Evolutionary conservation across 2,113 vertebrate species (phyloP).

Genomic region (Dinomys branickii): DNA sequence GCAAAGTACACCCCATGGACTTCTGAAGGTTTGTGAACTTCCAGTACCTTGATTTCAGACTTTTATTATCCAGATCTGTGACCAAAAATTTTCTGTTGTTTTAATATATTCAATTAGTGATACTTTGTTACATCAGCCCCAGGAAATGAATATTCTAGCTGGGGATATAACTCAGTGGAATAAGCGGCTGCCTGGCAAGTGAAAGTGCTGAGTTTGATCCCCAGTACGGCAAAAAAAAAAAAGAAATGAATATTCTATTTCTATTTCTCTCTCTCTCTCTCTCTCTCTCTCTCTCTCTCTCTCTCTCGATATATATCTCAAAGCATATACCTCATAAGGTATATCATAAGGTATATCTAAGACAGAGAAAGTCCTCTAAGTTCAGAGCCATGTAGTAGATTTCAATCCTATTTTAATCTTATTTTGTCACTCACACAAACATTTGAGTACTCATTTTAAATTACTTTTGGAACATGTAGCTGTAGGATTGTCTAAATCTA

Average conservation of each 20-base stretch:
- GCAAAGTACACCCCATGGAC: neutral
- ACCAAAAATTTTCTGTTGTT: neutral
- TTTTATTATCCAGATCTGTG: neutral
- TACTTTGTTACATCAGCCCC: neutral
- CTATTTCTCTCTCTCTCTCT: too few species aligned
- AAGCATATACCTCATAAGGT: neutral
- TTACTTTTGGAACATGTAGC: neutral
- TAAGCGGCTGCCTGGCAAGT: too few species aligned
- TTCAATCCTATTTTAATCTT: neutral
- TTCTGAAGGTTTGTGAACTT: neutral
- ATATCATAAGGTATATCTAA: neutral
- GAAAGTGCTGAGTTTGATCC: too few species aligned
- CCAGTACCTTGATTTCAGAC: neutral
- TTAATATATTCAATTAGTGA: neutral
- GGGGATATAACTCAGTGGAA: too few species aligned
- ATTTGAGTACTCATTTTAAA: neutral
- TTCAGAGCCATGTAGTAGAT: neutral
- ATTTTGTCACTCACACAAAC: neutral
- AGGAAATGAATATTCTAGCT: neutral
- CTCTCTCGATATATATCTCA: neutral
- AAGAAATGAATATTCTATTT: too few species aligned
- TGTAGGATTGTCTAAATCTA: neutral
- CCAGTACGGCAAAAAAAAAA: too few species aligned
- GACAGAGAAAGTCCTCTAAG: neutral
- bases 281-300: too few species aligned